Conservation (phyloP, 2,888 invertebrate genomes). For the Metallyticus violacea region DNA sequence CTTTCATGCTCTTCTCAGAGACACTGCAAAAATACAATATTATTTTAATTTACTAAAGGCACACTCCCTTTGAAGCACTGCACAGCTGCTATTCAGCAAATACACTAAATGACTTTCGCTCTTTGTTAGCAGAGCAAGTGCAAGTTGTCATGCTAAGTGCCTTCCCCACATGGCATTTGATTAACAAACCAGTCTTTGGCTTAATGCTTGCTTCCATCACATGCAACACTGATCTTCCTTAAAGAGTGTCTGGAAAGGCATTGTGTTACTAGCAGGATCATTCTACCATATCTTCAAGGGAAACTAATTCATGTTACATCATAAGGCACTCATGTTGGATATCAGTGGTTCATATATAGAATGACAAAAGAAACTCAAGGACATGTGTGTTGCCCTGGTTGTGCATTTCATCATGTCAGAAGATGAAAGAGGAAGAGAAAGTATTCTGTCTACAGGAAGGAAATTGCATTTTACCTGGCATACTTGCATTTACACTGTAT, state of each 20-base stretch:
- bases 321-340: too few relatives aligned
- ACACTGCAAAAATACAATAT: not conserved
- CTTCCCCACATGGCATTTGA: not conserved
- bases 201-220: too few relatives aligned
- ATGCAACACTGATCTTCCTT: not conserved
- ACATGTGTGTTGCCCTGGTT: not conserved
- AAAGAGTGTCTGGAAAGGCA: not conserved
- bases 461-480: not conserved
- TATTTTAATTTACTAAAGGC: not conserved
- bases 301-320: not conserved
- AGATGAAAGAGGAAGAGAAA: constrained; percentile 4
- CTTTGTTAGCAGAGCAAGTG: not conserved
- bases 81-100: not conserved
- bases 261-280: not conserved
- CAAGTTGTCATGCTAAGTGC: not conserved
- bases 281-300: not conserved
- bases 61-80: not conserved
- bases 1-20: not conserved
- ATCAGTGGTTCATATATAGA: too few relatives aligned
- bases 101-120: not conserved
- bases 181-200: not conserved
- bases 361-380: not conserved
- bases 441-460: not conserved
- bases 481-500: not conserved
- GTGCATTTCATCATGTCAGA: not conserved